Base-by-base conservation (phyloP, 2,888 invertebrate genomes). In the Cylindroiulus punctatus region DNA sequence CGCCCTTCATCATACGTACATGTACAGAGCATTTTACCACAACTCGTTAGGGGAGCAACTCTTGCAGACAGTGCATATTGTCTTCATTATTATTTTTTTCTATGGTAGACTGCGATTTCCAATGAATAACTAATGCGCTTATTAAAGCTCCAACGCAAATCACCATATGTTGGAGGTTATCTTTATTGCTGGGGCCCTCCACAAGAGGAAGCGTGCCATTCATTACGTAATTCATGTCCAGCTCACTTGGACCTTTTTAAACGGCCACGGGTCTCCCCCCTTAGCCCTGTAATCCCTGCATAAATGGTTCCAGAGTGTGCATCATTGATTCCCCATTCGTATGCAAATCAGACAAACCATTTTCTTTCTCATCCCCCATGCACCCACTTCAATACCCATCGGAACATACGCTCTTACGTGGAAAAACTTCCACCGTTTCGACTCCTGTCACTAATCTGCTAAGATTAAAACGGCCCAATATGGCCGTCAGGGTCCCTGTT, bases 41-140 rank as follows among this genome's bases (percentile, higher is more conserved):
- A n/a, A n/a, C n/a, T n/a, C n/a, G n/a, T n/a, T 57, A n/a, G 7
- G 57, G n/a, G 57, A 57, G n/a, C 52, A 52, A 52, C n/a, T 17
- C 19, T 14, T 52, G 52, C 52, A 52, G 52, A 0, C 52, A 52
- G 52, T 17, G 52, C 22, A 19, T n/a, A 57, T 65, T 65, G 22
- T 0, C 26, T 26, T 65, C 65, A 65, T 22, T n/a, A 26, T 4
- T 65, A 22, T 10, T 26, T 22, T 65, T 65, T 65, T 65, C 26
- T 26, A 65, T 65, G 26, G 5, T 65, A 65, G 22, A 65, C 7
- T 22, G 12, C 22, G 65, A 65, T 26, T 65, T 26, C 65, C 65
- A 26, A 65, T 65, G 65, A 65, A 65, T 65, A 65, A 26, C 65
- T 65, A 65, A 65, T 65, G 65, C 65, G 65, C 65, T 65, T 65